phyloP scores from a whole-genome alignment of 2,797 vertebrate species.

The Sebastolobus altivelis region DNA sequence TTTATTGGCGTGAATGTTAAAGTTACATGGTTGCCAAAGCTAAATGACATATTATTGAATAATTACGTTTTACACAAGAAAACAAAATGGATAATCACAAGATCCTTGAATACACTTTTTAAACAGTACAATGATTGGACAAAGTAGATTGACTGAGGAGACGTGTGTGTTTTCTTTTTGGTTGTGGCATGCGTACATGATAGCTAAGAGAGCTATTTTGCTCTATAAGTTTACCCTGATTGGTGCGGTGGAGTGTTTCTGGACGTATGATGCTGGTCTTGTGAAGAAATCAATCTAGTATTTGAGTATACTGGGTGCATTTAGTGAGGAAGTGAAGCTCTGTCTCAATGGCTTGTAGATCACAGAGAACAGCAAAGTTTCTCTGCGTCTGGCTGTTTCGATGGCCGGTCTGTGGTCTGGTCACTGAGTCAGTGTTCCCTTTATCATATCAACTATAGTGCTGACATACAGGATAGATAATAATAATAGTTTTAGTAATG shows the following conservation, averaged over 20 bases:
- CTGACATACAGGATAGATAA: neutral
- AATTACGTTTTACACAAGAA: neutral
- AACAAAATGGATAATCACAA: neutral
- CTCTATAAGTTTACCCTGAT: neutral
- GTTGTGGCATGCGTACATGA: no score
- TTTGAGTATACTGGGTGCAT: neutral
- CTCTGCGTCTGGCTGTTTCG: neutral
- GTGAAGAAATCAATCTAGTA: neutral
- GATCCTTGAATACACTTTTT: neutral
- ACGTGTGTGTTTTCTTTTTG: neutral
- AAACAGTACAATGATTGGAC: neutral
- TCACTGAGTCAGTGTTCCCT: neutral
- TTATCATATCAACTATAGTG: neutral
- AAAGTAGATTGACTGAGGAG: neutral
- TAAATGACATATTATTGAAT: neutral
- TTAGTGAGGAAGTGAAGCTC: neutral
- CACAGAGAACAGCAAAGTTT: neutral
- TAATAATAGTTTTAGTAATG: accelerated
- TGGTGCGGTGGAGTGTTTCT: neutral
- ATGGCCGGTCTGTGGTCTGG: neutral
- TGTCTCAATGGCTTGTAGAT: neutral
- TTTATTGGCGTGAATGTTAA: neutral
- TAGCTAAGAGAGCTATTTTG: neutral
- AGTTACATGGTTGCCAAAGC: neutral
- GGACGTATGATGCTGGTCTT: neutral